Evolutionary conservation across 1,140 invertebrate species (phyloP).

Genomic region (Papilio polyxenes): DNA sequence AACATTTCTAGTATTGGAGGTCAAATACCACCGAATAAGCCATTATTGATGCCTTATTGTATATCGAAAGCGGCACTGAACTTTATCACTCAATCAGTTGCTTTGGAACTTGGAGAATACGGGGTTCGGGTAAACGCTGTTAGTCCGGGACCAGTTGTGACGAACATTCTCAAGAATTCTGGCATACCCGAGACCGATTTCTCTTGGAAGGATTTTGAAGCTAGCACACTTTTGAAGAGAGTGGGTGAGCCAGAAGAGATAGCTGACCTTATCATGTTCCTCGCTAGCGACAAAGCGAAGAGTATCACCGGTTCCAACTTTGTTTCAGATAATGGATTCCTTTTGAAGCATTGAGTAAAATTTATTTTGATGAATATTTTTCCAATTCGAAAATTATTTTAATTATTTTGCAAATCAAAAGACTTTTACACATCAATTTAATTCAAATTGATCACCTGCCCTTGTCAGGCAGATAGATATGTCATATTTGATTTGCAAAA

Average conservation of each 20-base stretch:
- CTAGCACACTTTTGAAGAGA: slow-evolving; percentile 37
- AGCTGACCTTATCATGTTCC: slow-evolving; percentile 42
- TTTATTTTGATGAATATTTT: neutral
- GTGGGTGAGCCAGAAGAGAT: slow-evolving; percentile 43
- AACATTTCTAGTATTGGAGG: slow-evolving; percentile 40
- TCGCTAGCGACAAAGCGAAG: slow-evolving; percentile 44
- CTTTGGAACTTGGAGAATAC: slow-evolving; percentile 39
- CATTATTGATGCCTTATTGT: slow-evolving; percentile 36
- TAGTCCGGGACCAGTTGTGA: slow-evolving; percentile 43
- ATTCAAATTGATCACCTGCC: neutral
- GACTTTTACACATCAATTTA: neutral
- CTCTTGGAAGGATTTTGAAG: slow-evolving; percentile 36
- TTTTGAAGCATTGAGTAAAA: neutral
- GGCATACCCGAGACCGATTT: slow-evolving; percentile 1
- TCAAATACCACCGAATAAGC: neutral
- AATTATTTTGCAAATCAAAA: too few relatives aligned
- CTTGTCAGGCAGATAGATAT: too few relatives aligned
- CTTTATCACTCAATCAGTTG: slow-evolving; percentile 40
- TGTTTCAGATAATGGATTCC: slow-evolving; percentile 41
- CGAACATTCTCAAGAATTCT: slow-evolving; percentile 43
- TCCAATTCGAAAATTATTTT: neutral
- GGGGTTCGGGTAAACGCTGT: slow-evolving; percentile 47
- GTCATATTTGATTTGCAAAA: too few relatives aligned
- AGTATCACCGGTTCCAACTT: slow-evolving; percentile 45
- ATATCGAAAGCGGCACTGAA: slow-evolving; percentile 45